Base-by-base conservation (phyloP, 2,797 vertebrate genomes). In the Leuciscus waleckii region DNA sequence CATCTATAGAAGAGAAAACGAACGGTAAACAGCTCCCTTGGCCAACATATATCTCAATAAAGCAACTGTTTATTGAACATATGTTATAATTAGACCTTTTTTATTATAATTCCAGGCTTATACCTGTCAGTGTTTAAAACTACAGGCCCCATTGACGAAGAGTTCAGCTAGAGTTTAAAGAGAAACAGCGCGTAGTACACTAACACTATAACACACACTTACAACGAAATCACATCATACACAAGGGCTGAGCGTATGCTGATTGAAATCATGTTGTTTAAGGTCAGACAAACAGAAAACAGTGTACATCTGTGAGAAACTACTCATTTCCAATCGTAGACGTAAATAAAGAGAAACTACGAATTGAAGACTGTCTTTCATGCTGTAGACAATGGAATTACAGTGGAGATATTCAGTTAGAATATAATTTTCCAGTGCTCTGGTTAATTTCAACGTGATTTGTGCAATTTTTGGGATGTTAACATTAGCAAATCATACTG, bases 111-210 rank as follows among this genome's bases (percentile, higher is more conserved):
- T 65, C 21, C 75, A 79, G 67, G 58, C 58, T 39, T 61, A 75
- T 71, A 65, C 54, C 41, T 65, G 85, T 75, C 87, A 80, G 69
- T 80, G 79, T 79, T 82, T 81, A 63, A 63, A 78, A 87, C 49
- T 75, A 65, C 73, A 74, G 83, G 56, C 69, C 82, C 67, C 69
- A 35, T 46, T 49, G 49, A 41, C 21, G 9, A 39, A 21, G 87
- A 61, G 88, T 90, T 89, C 89, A 91, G 83, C 41, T 21, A 54
- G 81, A 87, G 88, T 89, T 88, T 87, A 84, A 76, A 70, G 74
- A 49, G 76, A 87, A 63, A 81, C 43, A 73, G 39, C 5, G 7
- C 77, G 80, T 71, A 63, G 71, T 86, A 56, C 77, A 43, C 75
- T 85, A 85, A 83, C 74, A 37, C 37, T 86, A 81, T 87, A 75